These are phyloP conservation scores for Euthynnus affinis DNA, from an alignment of 2,797 vertebrate species.

Conservation along the genomic window DNA sequence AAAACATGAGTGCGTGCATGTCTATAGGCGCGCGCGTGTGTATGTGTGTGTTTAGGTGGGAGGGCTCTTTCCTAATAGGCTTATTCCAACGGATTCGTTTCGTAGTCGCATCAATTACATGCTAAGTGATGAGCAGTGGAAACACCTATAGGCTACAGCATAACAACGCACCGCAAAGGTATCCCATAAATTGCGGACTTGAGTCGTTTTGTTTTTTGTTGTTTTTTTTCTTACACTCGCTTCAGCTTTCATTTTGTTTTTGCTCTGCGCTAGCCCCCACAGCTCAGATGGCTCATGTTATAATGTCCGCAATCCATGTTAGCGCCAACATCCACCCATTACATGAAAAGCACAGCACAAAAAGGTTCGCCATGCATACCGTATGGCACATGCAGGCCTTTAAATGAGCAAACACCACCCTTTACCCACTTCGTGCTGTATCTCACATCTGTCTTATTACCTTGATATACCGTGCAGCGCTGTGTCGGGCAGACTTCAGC, in stretches of 20 bases:
- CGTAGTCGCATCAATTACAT: conserved; percentile 38
- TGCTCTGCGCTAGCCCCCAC: conserved; percentile 57
- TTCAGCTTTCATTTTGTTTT: conserved; percentile 49
- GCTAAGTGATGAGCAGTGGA: conserved; percentile 29
- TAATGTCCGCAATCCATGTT: conserved; percentile 71
- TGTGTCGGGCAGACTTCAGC: conserved; percentile 61
- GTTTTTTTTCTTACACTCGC: conserved; percentile 31
- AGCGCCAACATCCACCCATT: conserved; percentile 67
- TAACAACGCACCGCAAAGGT: conserved; percentile 1
- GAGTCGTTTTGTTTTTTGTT: too few species aligned
- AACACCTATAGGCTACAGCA: conserved; percentile 16
- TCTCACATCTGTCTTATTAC: conserved; percentile 56
- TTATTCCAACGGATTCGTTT: conserved; percentile 30
- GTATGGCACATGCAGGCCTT: conserved; percentile 56
- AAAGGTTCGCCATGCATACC: conserved; percentile 59
- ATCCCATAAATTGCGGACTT: not conserved
- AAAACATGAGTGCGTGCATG: not conserved
- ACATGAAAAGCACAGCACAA: conserved; percentile 43
- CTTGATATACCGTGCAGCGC: conserved; percentile 55
- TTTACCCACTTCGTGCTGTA: conserved; percentile 26
- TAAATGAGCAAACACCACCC: conserved; percentile 21
- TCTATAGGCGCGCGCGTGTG: not conserved
- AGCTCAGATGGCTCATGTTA: conserved; percentile 58
- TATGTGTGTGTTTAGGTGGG: conserved; percentile 10
- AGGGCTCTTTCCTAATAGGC: conserved; percentile 46